phyloP scores from a whole-genome alignment of 2,888 invertebrate genomes.

The Camptogramma bilineatum region DNA sequence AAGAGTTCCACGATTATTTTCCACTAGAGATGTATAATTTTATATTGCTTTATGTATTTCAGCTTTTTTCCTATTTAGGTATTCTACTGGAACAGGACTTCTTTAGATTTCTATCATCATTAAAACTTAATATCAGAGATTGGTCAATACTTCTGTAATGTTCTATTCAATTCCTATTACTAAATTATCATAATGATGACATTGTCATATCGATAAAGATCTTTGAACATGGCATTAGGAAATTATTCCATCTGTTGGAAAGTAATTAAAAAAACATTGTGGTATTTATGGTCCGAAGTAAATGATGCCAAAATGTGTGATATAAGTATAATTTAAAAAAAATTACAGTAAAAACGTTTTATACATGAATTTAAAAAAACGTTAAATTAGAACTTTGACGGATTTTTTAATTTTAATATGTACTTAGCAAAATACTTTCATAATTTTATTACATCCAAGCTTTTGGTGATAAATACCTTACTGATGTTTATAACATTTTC shows the following conservation, averaged over 20 bases:
- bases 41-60: background rate
- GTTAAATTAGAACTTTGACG: no score
- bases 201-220: background rate
- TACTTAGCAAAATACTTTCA: no score
- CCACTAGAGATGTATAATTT: background rate
- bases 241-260: no score
- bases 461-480: background rate
- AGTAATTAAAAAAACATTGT: background rate
- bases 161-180: background rate
- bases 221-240: background rate
- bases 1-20: background rate
- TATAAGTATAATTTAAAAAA: no score
- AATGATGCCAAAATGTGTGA: no score
- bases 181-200: background rate
- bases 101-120: background rate
- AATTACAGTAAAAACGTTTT: no score
- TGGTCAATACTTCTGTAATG: background rate
- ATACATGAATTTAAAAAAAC: no score
- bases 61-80: constrained; percentile 1
- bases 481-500: background rate
- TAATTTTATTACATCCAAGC: background rate
- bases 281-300: background rate
- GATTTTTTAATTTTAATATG: no score
- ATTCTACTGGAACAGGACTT: background rate
- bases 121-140: background rate